phyloP scores from a whole-genome alignment of 1,140 invertebrate genomes.

The Oncopodura yosiiana region DNA sequence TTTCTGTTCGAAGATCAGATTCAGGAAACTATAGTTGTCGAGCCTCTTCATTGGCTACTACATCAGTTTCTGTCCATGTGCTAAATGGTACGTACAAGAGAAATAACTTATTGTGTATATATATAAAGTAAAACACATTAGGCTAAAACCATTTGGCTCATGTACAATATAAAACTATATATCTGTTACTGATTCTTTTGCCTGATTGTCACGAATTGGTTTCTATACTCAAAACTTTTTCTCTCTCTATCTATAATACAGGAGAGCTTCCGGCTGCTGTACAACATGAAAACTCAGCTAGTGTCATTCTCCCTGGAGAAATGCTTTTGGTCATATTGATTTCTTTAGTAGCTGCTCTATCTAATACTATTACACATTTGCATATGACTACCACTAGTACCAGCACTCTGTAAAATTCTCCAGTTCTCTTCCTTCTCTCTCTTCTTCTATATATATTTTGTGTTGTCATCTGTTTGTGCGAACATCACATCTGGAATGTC shows the following conservation, averaged over 20 bases:
- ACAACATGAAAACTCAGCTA: slow-evolving; percentile 33
- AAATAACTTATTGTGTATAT: neutral
- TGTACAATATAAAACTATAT: too few species aligned
- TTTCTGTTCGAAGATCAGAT: slow-evolving; percentile 42
- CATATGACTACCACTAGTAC: too few species aligned
- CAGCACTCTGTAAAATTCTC: neutral
- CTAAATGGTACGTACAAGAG: slow-evolving; percentile 48
- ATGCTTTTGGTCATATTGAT: neutral
- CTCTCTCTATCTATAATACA: too few species aligned
- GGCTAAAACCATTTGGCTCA: too few species aligned
- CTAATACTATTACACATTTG: neutral
- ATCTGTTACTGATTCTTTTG: too few species aligned
- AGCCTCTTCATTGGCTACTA: slow-evolving; percentile 41
- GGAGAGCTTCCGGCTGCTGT: slow-evolving; percentile 35
- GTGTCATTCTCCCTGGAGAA: neutral
- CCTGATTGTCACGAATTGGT: too few species aligned
- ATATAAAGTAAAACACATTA: too few species aligned
- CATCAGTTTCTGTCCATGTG: slow-evolving; percentile 46
- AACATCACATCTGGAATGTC: too few species aligned
- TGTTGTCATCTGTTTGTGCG: too few species aligned
- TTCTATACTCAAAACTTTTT: too few species aligned
- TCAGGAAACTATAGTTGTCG: slow-evolving; percentile 45
- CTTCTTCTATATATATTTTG: neutral
- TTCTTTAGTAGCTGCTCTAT: neutral
- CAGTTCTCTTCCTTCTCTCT: neutral